Base-by-base conservation (phyloP, 1,140 invertebrate species). In the Araneus ventricosus region DNA sequence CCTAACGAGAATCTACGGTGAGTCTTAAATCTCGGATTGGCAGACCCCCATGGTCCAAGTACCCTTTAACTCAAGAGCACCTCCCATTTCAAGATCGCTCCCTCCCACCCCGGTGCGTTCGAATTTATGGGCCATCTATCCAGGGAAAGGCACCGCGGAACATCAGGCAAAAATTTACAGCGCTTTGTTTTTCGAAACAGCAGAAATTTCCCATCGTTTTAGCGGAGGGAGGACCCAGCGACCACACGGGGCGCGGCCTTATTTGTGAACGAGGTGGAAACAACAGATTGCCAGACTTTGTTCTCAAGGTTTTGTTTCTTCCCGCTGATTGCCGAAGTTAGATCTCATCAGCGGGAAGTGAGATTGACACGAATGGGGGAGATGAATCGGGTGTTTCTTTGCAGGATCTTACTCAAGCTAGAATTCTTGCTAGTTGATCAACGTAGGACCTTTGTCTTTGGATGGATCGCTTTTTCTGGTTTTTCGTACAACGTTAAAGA, bases 191-290 rank as follows among this genome's bases (percentile, higher is more conserved):
- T 85, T 52, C 34, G 7, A 34, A 34, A 30, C 22, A 52, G 84
- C 37, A 34, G 84, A 59, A 59, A 57, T 34, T 86, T 86, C 84
- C 84, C 84, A 86, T 57, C 84, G 84, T 61, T 86, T 86, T 57
- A 22, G 20, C n/a, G 27, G 59, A 41, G 57, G 61, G 30, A 61
- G n/a, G 30, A 45, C 10, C n/a, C 30, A 24, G n/a, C 14, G 10
- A 37, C 59, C 57, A 37, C 61, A 6, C 10, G 10, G 6, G 86
- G 27, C 27, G 59, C 57, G 1, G 41, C 27, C 61, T 61, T 59
- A 61, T 86, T 88, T 88, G 86, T 39, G 57, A 70, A 88, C n/a
- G 57, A 88, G 27, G 86, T 88, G 86, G 39, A 88, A 88, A 88
- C 86, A 88, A 88, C 57, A 88, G 86, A 70, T 82, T 52, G 39